phyloP scores from a whole-genome alignment of 2,113 vertebrate genomes.

The Recurvirostra avosetta region DNA sequence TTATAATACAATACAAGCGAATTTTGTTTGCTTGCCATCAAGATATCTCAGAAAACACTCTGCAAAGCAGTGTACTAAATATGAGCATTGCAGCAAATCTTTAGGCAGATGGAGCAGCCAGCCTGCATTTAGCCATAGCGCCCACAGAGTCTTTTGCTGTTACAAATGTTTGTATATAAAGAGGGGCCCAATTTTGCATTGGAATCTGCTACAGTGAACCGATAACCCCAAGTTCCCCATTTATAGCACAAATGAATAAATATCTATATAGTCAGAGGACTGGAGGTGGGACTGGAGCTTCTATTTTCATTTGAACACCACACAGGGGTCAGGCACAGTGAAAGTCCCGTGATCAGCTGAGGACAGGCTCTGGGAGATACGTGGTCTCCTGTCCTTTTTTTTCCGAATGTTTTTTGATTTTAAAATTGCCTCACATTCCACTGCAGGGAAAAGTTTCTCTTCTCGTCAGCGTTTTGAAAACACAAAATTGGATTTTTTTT shows the following conservation, averaged over 20 bases:
- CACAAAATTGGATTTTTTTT: background rate
- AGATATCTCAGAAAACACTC: background rate
- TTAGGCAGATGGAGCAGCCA: slow-evolving; percentile 17
- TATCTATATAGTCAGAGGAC: slow-evolving; percentile 38
- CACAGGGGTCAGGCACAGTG: slow-evolving; percentile 13
- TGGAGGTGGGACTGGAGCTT: slow-evolving; percentile 50
- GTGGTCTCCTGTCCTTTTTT: background rate
- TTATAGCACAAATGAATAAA: slow-evolving; percentile 54
- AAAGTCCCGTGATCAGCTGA: slow-evolving; percentile 45
- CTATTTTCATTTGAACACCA: slow-evolving; percentile 44
- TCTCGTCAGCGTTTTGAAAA: background rate
- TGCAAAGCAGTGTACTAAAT: slow-evolving; percentile 14
- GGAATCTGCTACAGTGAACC: slow-evolving; percentile 59
- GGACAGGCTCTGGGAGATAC: slow-evolving; percentile 7
- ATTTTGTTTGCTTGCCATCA: background rate
- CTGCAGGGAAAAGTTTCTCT: background rate
- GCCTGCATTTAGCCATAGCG: background rate
- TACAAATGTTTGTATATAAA: slow-evolving; percentile 66
- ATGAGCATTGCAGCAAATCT: slow-evolving; percentile 17
- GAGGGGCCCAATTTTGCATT: slow-evolving; percentile 34
- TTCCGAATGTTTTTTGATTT: background rate
- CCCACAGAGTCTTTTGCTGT: slow-evolving; percentile 45
- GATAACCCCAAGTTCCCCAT: slow-evolving; percentile 34
- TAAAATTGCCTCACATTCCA: background rate
- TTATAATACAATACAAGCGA: background rate